Base-by-base conservation (phyloP, 2,888 invertebrate genomes). In the Hermodice carunculata region DNA sequence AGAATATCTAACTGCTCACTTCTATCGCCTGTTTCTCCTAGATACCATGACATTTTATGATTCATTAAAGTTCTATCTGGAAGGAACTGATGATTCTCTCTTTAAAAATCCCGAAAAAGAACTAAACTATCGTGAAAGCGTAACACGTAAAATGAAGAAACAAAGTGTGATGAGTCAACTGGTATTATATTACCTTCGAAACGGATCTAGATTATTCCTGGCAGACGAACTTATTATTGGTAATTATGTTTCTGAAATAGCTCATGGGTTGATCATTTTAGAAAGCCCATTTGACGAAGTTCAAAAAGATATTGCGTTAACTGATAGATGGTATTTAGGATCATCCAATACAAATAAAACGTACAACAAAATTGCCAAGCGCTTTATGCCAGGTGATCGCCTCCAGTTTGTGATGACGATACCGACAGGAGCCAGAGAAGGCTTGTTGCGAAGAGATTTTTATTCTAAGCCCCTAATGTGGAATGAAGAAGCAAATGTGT, bases 21-120 rank as follows among this genome's bases (percentile, higher is more conserved):
- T 70, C 37, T 75, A 75, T 46, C 49, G 75, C n/a, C 66, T 64
- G 17, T 72, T 73, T 49, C 19, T 75, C 19, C 42, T 74, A 3
- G 75, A 75, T 43, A 69, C 75, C 11, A 66, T 75, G 17, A 42
- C 61, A 14, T 75, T 74, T 61, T 57, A 61, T 4, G 56, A 62
- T 17, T 58, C 64, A 3, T 29, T 75, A 2, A 61, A 60, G 8
- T 72, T 74, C 49, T 53, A 64, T 5, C 67, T 70, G 67, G 75
- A 75, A 34, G 75, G 71, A 6, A 70, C 67, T 0, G 46, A 43
- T 14, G 28, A n/a, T n/a, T n/a, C n/a, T n/a, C n/a, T n/a, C n/a
- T n/a, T n/a, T n/a, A n/a, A n/a, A n/a, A n/a, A n/a, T n/a, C n/a
- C n/a, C n/a, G n/a, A n/a, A n/a, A n/a, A n/a, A n/a, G n/a, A n/a